Percentiles rank a stretch among this genome's conserved stretches.
Evolutionary conservation across 1,140 invertebrate species (phyloP).

Genomic region (Drosophila neocordata): DNA sequence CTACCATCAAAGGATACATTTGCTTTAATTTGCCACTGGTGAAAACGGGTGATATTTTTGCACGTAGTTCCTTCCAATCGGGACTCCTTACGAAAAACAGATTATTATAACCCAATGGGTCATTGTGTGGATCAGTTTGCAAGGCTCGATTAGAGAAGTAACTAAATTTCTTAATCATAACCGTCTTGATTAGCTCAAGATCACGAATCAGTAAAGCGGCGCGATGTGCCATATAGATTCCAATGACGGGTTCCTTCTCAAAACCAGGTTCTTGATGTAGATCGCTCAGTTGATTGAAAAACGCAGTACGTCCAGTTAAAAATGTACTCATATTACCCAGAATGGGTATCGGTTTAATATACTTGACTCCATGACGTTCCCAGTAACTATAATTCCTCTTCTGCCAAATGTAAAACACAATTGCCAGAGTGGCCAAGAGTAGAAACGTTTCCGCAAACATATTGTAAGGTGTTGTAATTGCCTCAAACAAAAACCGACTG

Average conservation of each 20-base stretch:
- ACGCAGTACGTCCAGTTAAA: slow-evolving; percentile 33
- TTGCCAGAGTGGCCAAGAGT: slow-evolving; percentile 43
- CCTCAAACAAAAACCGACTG: slow-evolving; percentile 7
- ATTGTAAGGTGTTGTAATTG: slow-evolving; percentile 12
- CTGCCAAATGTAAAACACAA: slow-evolving; percentile 62
- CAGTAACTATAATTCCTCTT: slow-evolving; percentile 68
- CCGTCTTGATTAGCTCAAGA: slow-evolving; percentile 83
- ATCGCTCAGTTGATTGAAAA: slow-evolving; percentile 41
- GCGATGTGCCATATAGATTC: slow-evolving; percentile 78
- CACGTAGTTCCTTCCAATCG: slow-evolving; percentile 84
- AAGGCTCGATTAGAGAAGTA: slow-evolving; percentile 65
- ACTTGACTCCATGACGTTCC: slow-evolving; percentile 79
- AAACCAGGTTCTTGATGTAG: slow-evolving; percentile 48
- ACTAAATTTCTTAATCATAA: slow-evolving; percentile 84
- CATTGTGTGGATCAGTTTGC: slow-evolving; percentile 55
- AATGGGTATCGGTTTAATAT: slow-evolving; percentile 67
- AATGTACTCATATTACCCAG: slow-evolving; percentile 71
- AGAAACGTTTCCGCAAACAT: slow-evolving; percentile 50
- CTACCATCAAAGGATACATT: slow-evolving; percentile 84
- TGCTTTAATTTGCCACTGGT: slow-evolving; percentile 84
- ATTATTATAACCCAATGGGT: slow-evolving; percentile 63
- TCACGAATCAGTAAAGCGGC: slow-evolving; percentile 83
- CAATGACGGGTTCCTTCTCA: slow-evolving; percentile 67
- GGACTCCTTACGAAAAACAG: slow-evolving; percentile 66
- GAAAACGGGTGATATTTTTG: slow-evolving; percentile 84